A percentile compares a stretch with the other conserved stretches of the same genome.
Conservation (phyloP, 2,797 vertebrate species). For the Tachyglossus aculeatus region DNA sequence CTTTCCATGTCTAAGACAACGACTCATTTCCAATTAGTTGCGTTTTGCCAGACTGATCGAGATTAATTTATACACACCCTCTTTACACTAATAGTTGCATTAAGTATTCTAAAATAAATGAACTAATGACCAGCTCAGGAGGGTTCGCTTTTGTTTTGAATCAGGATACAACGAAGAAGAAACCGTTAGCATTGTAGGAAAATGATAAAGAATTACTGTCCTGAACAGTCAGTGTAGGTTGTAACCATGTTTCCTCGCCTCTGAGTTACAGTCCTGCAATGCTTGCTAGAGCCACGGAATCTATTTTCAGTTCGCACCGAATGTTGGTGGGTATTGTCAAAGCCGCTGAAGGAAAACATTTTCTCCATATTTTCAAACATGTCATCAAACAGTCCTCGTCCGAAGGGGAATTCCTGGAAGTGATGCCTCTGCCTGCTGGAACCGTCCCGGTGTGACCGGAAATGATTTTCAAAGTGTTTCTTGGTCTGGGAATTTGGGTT, state of each 20-base stretch:
- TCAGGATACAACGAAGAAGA: constrained; percentile 50
- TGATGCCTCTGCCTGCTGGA: constrained; percentile 78
- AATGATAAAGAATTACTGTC: constrained; percentile 65
- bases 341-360: constrained; percentile 91
- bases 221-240: constrained; percentile 94
- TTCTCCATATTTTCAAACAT: constrained; percentile 93
- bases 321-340: constrained; percentile 72
- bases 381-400: constrained; percentile 84
- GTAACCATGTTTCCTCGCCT: constrained; percentile 97
- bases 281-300: constrained; percentile 88
- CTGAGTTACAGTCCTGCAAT: constrained; percentile 95
- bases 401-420: constrained; percentile 81
- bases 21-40: constrained; percentile 27
- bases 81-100: constrained; percentile 38
- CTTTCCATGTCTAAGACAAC: constrained; percentile 35
- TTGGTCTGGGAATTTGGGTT: constrained; percentile 83
- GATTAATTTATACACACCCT: constrained; percentile 58
- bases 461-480: constrained; percentile 89
- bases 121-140: constrained; percentile 62
- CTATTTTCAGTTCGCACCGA: constrained; percentile 79
- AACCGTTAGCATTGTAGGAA: constrained; percentile 8
- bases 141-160: constrained; percentile 55
- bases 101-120: constrained; percentile 60
- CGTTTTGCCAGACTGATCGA: constrained; percentile 48
- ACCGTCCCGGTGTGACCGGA: constrained; percentile 82